Conservation (phyloP, 2,888 invertebrate genomes). For the Sinhomidia bicolor region DNA sequence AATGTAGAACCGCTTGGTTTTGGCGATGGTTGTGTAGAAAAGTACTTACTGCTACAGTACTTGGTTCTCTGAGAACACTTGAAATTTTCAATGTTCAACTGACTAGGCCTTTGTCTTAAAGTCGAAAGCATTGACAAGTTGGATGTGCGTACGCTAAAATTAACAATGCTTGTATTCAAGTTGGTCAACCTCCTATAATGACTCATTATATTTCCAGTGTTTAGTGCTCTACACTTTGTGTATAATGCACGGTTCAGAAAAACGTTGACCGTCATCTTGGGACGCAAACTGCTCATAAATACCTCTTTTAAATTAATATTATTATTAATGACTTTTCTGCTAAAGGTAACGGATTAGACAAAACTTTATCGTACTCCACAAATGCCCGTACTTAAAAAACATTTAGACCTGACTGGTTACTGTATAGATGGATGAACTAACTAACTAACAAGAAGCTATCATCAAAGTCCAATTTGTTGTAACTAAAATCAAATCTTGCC, state of each 20-base stretch:
- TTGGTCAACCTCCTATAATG: background rate
- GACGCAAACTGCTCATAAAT: background rate
- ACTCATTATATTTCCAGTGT: background rate
- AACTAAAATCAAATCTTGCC: too few relatives aligned
- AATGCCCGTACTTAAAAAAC: too few relatives aligned
- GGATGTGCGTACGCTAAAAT: background rate
- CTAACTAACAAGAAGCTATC: too few relatives aligned
- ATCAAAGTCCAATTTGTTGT: too few relatives aligned
- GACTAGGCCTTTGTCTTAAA: conserved; percentile 44
- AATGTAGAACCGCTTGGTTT: conserved; percentile 35
- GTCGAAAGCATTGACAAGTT: background rate
- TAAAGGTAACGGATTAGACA: too few relatives aligned
- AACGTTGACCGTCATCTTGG: background rate
- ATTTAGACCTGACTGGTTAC: too few relatives aligned
- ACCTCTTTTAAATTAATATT: too few relatives aligned
- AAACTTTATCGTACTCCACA: too few relatives aligned
- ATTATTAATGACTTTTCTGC: too few relatives aligned
- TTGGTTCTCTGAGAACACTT: background rate
- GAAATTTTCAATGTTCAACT: background rate
- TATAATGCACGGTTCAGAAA: background rate
- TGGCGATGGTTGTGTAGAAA: conserved; percentile 41
- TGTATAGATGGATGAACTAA: too few relatives aligned
- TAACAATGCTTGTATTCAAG: background rate
- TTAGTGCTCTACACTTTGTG: background rate
- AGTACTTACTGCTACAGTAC: conserved; percentile 22